These are phyloP conservation scores for Phymorhynchus buccinoides DNA, from an alignment of 1,140 invertebrate species.

Conservation along the genomic window DNA sequence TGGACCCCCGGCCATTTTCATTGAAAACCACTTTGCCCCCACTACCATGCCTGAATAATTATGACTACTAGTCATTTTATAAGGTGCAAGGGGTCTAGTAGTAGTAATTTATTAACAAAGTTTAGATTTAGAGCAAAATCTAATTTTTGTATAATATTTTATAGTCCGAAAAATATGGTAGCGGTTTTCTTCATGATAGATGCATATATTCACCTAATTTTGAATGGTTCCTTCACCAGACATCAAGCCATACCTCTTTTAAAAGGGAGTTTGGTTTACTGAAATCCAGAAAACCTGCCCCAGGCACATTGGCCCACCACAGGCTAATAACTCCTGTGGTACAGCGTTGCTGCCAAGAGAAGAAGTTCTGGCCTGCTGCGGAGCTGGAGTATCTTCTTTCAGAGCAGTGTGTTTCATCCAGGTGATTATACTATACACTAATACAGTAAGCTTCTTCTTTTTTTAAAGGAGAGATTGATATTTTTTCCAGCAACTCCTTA, in stretches of 20 bases:
- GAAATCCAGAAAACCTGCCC: not conserved
- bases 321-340: constrained; percentile 5
- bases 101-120: no score
- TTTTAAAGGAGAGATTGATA: no score
- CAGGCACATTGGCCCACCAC: not conserved
- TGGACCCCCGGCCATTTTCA: no score
- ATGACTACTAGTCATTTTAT: no score
- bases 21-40: no score
- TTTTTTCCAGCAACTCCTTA: not conserved
- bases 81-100: no score
- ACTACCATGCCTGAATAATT: no score
- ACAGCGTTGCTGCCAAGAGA: constrained; percentile 34
- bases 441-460: not conserved
- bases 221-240: no score
- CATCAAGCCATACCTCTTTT: constrained; percentile 21
- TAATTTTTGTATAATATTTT: not conserved
- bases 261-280: not conserved
- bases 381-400: constrained; percentile 37
- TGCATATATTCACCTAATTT: no score
- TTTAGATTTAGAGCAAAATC: not conserved
- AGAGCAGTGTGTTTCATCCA: constrained; percentile 30
- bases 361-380: constrained; percentile 44
- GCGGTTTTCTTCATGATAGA: constrained; percentile 23
- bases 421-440: constrained; percentile 25
- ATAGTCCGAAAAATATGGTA: no score